A percentile compares a stretch with the other conserved stretches of the same genome.
phyloP scores from a whole-genome alignment of 1,140 invertebrate genomes.

The Drosophila arizonae region DNA sequence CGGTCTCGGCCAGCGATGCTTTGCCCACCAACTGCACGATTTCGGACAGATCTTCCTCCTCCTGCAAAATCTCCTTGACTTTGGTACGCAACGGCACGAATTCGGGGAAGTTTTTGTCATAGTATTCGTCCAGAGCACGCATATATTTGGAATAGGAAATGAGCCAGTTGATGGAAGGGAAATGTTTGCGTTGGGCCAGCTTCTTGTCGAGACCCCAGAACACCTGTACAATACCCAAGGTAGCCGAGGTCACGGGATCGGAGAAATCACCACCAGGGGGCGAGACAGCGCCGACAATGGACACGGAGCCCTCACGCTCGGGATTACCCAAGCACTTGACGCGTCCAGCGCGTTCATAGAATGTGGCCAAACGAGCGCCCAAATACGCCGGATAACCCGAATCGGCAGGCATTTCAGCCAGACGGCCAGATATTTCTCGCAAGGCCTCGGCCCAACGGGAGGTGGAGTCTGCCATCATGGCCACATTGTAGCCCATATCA shows the following conservation, averaged over 20 bases:
- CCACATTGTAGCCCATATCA: constrained; percentile 99
- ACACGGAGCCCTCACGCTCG: constrained; percentile 98
- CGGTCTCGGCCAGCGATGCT: constrained; percentile 98
- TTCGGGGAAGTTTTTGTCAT: constrained; percentile 98
- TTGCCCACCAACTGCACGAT: constrained; percentile 99
- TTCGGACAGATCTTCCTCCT: constrained; percentile 99
- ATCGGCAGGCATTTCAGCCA: constrained; percentile 99
- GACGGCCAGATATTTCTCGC: constrained; percentile 99
- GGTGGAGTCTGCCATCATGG: constrained; percentile 99
- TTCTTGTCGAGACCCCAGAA: constrained; percentile 99
- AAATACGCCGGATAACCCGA: constrained; percentile 99
- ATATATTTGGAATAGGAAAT: constrained; percentile 99
- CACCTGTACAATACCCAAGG: constrained; percentile 99
- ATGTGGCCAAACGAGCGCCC: constrained; percentile 98
- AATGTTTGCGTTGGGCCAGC: constrained; percentile 99
- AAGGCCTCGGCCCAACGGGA: constrained; percentile 99
- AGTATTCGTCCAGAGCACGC: constrained; percentile 98
- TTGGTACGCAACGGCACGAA: constrained; percentile 96
- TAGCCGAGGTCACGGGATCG: constrained; percentile 99
- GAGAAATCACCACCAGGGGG: constrained; percentile 99
- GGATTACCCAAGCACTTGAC: constrained; percentile 99
- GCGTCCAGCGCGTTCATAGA: constrained; percentile 99
- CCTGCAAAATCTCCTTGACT: constrained; percentile 98
- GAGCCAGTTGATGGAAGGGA: constrained; percentile 99
- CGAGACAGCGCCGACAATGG: constrained; percentile 99